Percentiles rank a stretch among this genome's conserved stretches.
Conservation (phyloP, 2,797 vertebrate species). For the Bradypodion pumilum region DNA sequence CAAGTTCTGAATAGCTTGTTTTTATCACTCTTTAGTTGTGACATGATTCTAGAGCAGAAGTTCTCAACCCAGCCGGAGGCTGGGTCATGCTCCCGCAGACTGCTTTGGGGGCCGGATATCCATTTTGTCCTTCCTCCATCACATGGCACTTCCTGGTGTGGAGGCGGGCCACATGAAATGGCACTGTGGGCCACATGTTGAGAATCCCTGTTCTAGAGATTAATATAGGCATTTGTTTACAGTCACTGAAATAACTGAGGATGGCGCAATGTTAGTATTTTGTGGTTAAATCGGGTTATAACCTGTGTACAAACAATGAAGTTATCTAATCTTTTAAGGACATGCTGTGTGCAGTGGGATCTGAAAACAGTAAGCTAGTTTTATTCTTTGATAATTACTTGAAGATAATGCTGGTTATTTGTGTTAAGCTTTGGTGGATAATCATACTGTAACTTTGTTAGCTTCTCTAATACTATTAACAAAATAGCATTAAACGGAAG, state of each 20-base stretch:
- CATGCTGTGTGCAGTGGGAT: not conserved
- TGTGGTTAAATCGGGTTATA: not conserved
- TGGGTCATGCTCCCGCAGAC: too few relatives aligned
- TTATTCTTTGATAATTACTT: not conserved
- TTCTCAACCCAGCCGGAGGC: too few relatives aligned
- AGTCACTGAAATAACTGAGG: not conserved
- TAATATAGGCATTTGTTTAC: not conserved
- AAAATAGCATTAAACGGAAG: not conserved
- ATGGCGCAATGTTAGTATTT: not conserved
- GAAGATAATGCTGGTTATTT: not conserved
- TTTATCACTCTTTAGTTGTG: not conserved
- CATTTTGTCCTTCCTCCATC: too few relatives aligned
- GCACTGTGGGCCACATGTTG: too few relatives aligned
- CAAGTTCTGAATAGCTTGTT: not conserved
- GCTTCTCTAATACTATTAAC: not conserved
- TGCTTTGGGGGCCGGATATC: too few relatives aligned
- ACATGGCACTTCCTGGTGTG: too few relatives aligned
- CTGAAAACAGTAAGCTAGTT: not conserved
- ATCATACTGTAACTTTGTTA: not conserved
- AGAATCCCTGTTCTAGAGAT: too few relatives aligned
- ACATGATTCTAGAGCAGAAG: too few relatives aligned
- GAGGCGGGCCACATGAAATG: too few relatives aligned
- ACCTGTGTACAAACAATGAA: not conserved
- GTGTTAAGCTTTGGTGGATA: not conserved
- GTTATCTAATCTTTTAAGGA: not conserved